Evolutionary conservation across 2,113 vertebrate species (phyloP), one percentile per base, ranked within the genome.

Genomic region (Hirundichthys speculiger): DNA sequence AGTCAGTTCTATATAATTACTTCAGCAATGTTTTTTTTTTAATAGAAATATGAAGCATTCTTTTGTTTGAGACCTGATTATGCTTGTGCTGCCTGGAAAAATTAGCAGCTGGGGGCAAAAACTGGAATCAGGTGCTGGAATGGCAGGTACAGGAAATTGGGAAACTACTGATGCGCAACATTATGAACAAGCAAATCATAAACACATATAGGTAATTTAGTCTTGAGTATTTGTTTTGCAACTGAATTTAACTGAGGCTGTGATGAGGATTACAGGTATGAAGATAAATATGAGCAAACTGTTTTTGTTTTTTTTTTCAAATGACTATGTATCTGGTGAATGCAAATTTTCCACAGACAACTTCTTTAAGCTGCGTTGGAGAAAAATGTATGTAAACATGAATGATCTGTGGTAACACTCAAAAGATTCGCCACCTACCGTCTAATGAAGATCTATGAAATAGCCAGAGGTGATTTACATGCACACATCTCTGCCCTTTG

Each of bases 151-250:
- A 55, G 68, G 70, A 90, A 93, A 94, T 92, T 90, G 87, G 61
- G 89, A 92, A 93, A 85, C 74, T 93, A 84, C 63, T 93, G 93
- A 92, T 90, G 91, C 94, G 95, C 92, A 90, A 93, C 94, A 69
- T 67, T 69, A 72, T 90, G 88, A 94, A 90, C 88, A 88, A 84
- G 87, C 90, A 91, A 92, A 93, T 91, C 89, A 93, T 94, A 93
- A 94, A 94, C 93, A 94, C 88, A 92, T 93, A 88, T 74, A 91
- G 91, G 93, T 94, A 82, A 86, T 90, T 88, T 90, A 64, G 90
- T 86, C 66, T 53, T 21, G 64, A 86, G 69, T 50, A 58, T 84
- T 85, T 64, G 62, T 68, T 81, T 77, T 52, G 69, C 45, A 56
- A 75, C 52, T 58, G 48, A 75, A 84, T 85, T 77, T 27, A 34